These are phyloP conservation scores for Armadillidium nasatum DNA, from an alignment of 1,140 invertebrate genomes.

Conservation along the genomic window DNA sequence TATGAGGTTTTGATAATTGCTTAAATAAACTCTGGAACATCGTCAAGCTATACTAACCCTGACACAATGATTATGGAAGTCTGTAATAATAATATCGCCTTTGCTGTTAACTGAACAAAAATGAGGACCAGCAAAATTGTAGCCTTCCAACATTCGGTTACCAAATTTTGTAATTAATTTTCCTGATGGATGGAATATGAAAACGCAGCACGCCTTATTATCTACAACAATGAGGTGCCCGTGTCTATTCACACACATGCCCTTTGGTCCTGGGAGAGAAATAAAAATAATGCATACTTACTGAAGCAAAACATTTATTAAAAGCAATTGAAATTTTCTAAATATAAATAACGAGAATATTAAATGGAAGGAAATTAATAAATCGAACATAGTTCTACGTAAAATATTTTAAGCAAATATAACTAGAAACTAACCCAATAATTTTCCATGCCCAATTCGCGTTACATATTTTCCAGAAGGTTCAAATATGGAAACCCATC, in stretches of 20 bases:
- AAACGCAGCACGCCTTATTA: conserved; percentile 57
- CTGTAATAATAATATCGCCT: conserved; percentile 56
- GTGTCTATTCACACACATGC: conserved; percentile 54
- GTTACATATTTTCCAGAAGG: conserved; percentile 57
- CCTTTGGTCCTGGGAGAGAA: conserved; percentile 37
- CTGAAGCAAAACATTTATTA: no score
- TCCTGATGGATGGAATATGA: conserved; percentile 56
- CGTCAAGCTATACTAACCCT: conserved; percentile 48
- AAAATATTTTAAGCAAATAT: no score
- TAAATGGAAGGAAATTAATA: no score
- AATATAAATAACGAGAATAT: no score
- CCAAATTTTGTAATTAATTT: conserved; percentile 51
- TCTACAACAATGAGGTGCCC: conserved; percentile 60
- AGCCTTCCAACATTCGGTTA: conserved; percentile 49
- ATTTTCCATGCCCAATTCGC: conserved; percentile 56
- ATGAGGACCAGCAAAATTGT: conserved; percentile 59
- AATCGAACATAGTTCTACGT: no score
- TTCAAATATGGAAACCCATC: conserved; percentile 57
- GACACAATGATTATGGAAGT: conserved; percentile 60
- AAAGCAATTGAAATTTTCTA: no score
- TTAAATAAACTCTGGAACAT: no score
- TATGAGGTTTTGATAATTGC: no score
- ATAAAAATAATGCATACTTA: no score
- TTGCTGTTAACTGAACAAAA: conserved; percentile 56
- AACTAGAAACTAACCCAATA: conserved; percentile 50